These are phyloP conservation scores for Chrysotoxum bicinctum DNA, from an alignment of 2,888 invertebrate species.

Conservation along the genomic window DNA sequence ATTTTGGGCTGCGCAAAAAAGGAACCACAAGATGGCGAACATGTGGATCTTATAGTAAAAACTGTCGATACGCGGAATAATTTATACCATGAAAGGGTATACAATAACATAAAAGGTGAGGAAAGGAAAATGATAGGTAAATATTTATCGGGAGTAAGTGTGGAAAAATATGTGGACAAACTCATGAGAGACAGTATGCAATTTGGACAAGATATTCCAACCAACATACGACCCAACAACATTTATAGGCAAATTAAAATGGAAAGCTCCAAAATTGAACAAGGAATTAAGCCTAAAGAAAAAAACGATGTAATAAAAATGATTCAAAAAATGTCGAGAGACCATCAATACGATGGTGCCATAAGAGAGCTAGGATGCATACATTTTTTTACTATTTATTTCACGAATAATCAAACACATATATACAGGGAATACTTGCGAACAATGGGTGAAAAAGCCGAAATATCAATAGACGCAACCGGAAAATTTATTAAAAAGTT, in stretches of 20 bases:
- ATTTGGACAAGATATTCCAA: neutral
- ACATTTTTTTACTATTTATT: neutral
- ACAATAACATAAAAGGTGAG: too few species aligned
- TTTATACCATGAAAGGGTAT: too few species aligned
- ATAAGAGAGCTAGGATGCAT: neutral
- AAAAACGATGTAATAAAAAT: neutral
- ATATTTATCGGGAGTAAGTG: too few species aligned
- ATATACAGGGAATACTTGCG: neutral
- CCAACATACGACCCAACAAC: neutral
- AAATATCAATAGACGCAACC: neutral
- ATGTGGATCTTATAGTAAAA: too few species aligned
- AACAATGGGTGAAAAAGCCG: neutral
- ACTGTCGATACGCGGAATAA: too few species aligned
- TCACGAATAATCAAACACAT: neutral
- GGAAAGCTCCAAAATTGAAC: neutral
- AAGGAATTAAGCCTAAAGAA: neutral
- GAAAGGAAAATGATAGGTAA: too few species aligned
- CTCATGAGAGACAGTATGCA: neutral
- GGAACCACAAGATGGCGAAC: too few species aligned
- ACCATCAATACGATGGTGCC: neutral
- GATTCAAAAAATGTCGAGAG: neutral
- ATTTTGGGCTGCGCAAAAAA: too few species aligned
- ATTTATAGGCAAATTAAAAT: neutral
- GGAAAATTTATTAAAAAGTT: neutral
- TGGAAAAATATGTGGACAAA: too few species aligned